Evolutionary conservation across 2,888 invertebrate species (phyloP).

Genomic region (Epistrophe grossulariae): DNA sequence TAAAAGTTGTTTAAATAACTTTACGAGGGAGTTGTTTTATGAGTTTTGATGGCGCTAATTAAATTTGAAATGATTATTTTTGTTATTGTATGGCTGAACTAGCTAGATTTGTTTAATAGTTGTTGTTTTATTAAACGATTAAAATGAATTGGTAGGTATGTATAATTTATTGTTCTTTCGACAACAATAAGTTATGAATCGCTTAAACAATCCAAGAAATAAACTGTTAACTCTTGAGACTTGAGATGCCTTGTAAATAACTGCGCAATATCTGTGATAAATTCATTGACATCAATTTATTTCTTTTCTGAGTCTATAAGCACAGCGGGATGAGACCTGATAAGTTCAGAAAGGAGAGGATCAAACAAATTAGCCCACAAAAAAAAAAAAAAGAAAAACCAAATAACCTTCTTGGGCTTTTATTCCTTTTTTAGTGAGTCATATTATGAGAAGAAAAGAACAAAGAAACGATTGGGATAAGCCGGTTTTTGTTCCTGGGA

Average conservation of each 20-base stretch:
- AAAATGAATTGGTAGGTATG: no score
- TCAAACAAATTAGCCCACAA: slow-evolving; percentile 50
- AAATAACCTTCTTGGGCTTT: slow-evolving; percentile 43
- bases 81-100: not conserved
- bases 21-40: not conserved
- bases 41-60: not conserved
- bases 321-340: slow-evolving; percentile 27
- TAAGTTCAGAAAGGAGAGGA: slow-evolving; percentile 36
- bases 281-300: slow-evolving; percentile 43
- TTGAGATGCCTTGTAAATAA: not conserved
- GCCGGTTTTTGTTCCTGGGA: slow-evolving; percentile 66
- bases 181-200: no score
- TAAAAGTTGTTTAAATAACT: no score
- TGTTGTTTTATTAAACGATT: not conserved
- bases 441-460: slow-evolving; percentile 58
- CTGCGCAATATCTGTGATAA: slow-evolving; percentile 19
- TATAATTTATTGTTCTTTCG: no score
- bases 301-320: slow-evolving; percentile 34
- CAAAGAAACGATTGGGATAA: slow-evolving; percentile 64
- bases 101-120: no score
- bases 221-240: no score
- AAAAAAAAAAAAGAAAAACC: slow-evolving; percentile 20
- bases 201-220: no score
- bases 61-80: not conserved
- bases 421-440: slow-evolving; percentile 62